These are phyloP conservation scores for Hesperophylax magnus DNA, from an alignment of 1,140 invertebrate genomes.

Conservation along the genomic window DNA sequence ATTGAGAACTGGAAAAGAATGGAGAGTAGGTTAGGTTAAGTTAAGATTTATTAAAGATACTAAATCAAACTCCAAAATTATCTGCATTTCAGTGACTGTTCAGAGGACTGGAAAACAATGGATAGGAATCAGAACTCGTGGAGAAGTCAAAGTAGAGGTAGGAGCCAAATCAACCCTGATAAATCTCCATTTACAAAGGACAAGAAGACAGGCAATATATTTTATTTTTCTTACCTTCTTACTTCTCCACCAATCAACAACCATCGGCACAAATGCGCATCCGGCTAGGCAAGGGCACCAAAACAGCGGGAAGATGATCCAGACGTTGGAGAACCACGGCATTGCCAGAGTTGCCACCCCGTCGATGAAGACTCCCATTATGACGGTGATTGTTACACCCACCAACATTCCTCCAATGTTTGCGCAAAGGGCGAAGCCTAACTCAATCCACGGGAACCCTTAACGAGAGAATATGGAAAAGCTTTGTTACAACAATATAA, in stretches of 20 bases:
- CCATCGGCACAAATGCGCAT: conserved; percentile 31
- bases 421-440: conserved; percentile 33
- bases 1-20: too few relatives aligned
- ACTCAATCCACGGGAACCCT: conserved; percentile 44
- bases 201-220: background rate
- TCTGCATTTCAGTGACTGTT: too few relatives aligned
- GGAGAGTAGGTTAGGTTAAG: background rate
- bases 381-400: background rate
- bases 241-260: conserved; percentile 48
- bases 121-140: too few relatives aligned
- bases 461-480: too few relatives aligned
- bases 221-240: conserved; percentile 33
- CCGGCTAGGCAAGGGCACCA: conserved; percentile 51
- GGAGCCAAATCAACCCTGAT: too few relatives aligned
- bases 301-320: conserved; percentile 52
- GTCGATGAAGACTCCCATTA: conserved; percentile 40
- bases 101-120: too few relatives aligned
- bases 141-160: too few relatives aligned
- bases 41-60: background rate
- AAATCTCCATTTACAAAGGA: background rate
- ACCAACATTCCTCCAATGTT: conserved; percentile 37
- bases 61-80: too few relatives aligned
- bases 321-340: conserved; percentile 54
- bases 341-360: conserved; percentile 45
- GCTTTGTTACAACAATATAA: too few relatives aligned